phyloP scores from a whole-genome alignment of 2,113 vertebrate species.

The Rhabdornis inornatus region DNA sequence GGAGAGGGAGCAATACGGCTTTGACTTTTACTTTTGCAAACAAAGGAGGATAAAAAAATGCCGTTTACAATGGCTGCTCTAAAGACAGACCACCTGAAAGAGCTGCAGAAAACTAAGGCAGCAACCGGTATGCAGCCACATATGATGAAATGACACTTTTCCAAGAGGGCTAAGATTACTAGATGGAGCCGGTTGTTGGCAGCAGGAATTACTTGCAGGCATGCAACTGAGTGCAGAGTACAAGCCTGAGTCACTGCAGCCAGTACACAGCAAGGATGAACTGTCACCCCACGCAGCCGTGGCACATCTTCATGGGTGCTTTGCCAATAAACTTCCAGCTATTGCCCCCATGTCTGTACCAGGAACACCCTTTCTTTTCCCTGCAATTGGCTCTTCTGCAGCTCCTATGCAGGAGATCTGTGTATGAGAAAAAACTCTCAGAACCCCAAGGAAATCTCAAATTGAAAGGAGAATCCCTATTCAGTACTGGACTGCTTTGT shows the following conservation, averaged over 20 bases:
- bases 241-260: background rate
- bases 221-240: background rate
- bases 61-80: background rate
- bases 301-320: rapidly evolving
- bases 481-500: background rate
- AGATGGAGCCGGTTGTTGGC: rapidly evolving
- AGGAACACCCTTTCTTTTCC: background rate
- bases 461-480: background rate
- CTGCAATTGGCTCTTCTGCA: background rate
- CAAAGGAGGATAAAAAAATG: background rate
- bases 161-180: background rate
- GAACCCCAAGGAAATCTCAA: background rate
- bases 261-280: rapidly evolving
- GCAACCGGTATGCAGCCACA: background rate
- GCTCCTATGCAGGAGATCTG: background rate
- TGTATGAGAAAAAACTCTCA: background rate
- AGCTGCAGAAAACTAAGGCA: background rate
- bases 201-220: background rate
- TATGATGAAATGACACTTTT: background rate
- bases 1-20: background rate
- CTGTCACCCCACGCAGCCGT: background rate
- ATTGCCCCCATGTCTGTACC: rapidly evolving
- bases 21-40: background rate
- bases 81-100: background rate
- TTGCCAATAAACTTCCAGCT: background rate